Conservation (phyloP, 2,797 vertebrate species). For the Echiichthys vipera region DNA sequence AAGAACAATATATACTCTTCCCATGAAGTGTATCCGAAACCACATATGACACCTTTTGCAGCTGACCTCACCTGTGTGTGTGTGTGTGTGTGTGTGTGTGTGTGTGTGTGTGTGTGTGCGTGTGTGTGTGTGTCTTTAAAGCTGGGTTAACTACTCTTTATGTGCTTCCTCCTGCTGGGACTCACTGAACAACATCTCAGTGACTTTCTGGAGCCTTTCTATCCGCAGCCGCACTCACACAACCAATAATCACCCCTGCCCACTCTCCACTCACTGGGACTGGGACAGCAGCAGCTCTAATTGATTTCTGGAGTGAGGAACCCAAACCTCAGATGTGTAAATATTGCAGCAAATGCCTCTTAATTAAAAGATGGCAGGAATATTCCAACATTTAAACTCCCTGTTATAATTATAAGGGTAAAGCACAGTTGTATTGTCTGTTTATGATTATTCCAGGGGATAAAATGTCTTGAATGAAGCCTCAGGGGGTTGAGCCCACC, state of each 20-base stretch:
- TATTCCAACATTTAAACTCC: no score
- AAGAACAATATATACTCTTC: background rate
- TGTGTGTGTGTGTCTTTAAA: no score
- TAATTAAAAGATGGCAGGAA: background rate
- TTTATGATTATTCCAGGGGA: background rate
- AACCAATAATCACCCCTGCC: no score
- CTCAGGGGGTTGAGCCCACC: background rate
- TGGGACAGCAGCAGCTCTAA: background rate
- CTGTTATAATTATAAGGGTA: no score
- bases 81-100: no score
- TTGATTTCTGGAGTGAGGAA: background rate
- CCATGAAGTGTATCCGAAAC: background rate
- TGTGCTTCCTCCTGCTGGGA: background rate
- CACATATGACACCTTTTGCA: background rate
- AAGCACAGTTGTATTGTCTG: background rate
- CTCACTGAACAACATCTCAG: background rate
- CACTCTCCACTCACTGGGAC: no score
- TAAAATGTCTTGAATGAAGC: conserved; percentile 7
- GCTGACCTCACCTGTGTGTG: no score
- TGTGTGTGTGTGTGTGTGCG: no score
- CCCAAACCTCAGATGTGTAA: background rate
- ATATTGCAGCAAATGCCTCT: background rate
- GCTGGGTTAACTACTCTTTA: background rate
- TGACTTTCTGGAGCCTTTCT: no score
- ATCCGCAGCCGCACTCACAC: no score